Evolutionary conservation across 1,140 invertebrate species (phyloP), one percentile per base, ranked within the genome.

Genomic region (Leptinotarsa texana): DNA sequence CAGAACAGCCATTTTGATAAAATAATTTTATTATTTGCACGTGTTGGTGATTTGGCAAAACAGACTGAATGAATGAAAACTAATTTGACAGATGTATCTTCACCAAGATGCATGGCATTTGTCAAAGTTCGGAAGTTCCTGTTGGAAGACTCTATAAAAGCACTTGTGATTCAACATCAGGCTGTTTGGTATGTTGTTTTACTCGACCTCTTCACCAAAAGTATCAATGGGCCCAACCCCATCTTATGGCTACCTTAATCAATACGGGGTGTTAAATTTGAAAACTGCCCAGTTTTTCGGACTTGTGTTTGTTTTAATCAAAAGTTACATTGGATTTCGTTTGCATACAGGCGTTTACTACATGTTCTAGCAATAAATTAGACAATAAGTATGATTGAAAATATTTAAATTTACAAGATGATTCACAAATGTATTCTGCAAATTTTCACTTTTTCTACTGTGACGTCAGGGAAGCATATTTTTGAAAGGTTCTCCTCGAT

Each of bases 401-500:
- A 65, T 21, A 21, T 65, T 65, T 6, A 24, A 11, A 65, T 65
- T 65, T 24, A 65, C 63, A 63, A 63, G 63, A 18, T 21, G 63
- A 63, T 63, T 63, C 63, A 65, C 63, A 22, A 65, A 65, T 65
- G 63, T 65, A 65, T 65, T 65, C 0, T 65, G 4, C n/a, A 21
- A 65, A 65, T n/a, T 22, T 13, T 24, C 2, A 65, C 15, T 65
- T 65, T 24, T 22, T 21, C 63, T 13, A 24, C 63, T 65, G 63
- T 65, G 63, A 65, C 63, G 63, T 65, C 21, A 65, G 63, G 63
- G 3, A 65, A 27, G 21, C 63, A 65, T 65, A 65, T 5, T 65
- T 18, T 18, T 11, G 49, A 51, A 17, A 4, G 6, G 13, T n/a
- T 21, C 21, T 21, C 1, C 21, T 21, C 21, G 21, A 21, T 21